A percentile compares a stretch with the other conserved stretches of the same genome.
phyloP scores from a whole-genome alignment of 2,888 invertebrate genomes.

The Anthophora plumipes region DNA sequence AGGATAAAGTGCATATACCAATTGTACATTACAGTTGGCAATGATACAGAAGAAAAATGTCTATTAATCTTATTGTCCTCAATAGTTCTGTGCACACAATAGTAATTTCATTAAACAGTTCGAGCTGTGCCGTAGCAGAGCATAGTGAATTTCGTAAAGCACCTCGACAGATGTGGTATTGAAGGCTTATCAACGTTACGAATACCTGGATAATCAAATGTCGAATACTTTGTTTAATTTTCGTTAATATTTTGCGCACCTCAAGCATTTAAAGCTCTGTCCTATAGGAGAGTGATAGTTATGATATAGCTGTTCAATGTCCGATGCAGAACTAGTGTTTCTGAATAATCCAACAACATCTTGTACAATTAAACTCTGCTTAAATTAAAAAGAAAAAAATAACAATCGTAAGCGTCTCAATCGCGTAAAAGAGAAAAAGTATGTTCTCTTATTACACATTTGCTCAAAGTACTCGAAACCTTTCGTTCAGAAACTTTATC shows the following conservation, averaged over 20 bases:
- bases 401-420: background rate
- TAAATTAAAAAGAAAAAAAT: background rate
- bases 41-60: conserved; percentile 18
- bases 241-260: conserved; percentile 32
- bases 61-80: conserved; percentile 64
- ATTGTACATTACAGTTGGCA: conserved; percentile 5
- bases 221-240: conserved; percentile 30
- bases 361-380: background rate
- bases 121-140: conserved; percentile 36
- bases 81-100: conserved; percentile 48
- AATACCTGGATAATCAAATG: conserved; percentile 49
- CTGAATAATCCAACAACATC: conserved; percentile 42
- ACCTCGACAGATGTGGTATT: conserved; percentile 44
- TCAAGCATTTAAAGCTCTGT: conserved; percentile 26
- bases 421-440: background rate
- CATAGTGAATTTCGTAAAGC: conserved; percentile 36
- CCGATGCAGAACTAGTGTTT: conserved; percentile 23
- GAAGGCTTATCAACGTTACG: conserved; percentile 57
- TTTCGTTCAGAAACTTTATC: background rate
- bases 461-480: background rate
- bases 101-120: conserved; percentile 48
- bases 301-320: conserved; percentile 40
- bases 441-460: background rate
- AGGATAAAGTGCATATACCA: background rate
- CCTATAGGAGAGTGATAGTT: conserved; percentile 42